Conservation (phyloP, 2,797 vertebrate genomes). For the Cryptoblepharus egeriae region DNA sequence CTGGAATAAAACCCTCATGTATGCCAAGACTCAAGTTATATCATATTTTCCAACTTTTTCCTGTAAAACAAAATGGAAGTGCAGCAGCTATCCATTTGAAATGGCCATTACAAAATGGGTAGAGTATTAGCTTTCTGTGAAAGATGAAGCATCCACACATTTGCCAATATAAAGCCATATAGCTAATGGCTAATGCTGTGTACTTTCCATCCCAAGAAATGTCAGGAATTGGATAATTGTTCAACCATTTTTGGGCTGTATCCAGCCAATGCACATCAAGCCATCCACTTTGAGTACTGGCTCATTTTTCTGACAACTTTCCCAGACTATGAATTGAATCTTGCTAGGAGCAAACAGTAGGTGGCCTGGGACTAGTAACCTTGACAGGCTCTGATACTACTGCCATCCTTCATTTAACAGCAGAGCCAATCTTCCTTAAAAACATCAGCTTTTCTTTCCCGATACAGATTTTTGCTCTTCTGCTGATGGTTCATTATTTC, state of each 20-base stretch:
- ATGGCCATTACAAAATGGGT: neutral
- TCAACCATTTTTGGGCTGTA: no score
- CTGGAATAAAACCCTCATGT: no score
- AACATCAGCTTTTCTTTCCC: constrained; percentile 21
- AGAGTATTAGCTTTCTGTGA: neutral
- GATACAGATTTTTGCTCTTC: constrained; percentile 32
- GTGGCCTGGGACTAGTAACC: neutral
- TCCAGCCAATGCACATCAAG: no score
- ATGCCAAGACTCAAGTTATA: no score
- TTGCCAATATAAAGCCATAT: neutral
- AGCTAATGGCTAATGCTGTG: no score
- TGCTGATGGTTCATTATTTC: constrained; percentile 33
- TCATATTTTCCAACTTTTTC: neutral
- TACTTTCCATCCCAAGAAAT: no score
- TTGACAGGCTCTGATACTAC: neutral
- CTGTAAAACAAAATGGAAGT: neutral
- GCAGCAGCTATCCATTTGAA: neutral
- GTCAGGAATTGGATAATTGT: no score
- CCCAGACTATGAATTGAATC: neutral
- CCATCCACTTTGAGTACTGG: neutral
- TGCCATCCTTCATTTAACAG: constrained; percentile 31
- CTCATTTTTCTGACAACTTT: neutral
- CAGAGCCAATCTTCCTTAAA: constrained; percentile 39
- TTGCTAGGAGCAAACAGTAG: no score
- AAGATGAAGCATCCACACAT: neutral